Evolutionary conservation across 2,797 vertebrate species (phyloP).

Genomic region (Cheirogaleus major): DNA sequence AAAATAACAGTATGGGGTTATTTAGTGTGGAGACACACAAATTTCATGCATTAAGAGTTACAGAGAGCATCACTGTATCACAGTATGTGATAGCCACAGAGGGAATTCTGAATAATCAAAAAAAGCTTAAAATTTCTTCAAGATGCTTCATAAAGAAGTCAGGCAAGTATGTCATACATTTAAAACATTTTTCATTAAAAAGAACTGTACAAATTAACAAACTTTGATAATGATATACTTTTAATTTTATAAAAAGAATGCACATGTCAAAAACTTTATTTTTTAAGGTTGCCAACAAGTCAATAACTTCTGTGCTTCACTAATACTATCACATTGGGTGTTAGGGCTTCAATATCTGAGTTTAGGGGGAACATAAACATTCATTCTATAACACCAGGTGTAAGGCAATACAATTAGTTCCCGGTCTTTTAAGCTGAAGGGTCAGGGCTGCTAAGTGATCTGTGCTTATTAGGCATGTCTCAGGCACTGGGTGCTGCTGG

Average conservation of each 20-base stretch:
- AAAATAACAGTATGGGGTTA: not conserved
- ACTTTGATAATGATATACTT: not conserved
- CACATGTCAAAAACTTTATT: not conserved
- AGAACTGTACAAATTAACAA: not conserved
- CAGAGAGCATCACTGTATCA: not conserved
- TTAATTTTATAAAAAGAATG: not conserved
- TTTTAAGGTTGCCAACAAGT: not conserved
- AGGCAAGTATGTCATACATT: not conserved
- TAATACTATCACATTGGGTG: not conserved
- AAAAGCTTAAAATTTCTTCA: not conserved
- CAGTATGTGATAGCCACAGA: not conserved
- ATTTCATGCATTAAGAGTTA: not conserved
- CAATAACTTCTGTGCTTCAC: not conserved
- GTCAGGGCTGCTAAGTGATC: not conserved
- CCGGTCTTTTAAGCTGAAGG: not conserved
- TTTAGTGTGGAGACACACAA: not conserved
- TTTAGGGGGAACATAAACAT: not conserved
- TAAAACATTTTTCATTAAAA: not conserved
- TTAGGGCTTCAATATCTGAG: not conserved
- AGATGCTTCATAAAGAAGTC: not conserved
- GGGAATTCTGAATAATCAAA: not conserved
- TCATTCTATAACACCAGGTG: not conserved
- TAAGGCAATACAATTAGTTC: not conserved
- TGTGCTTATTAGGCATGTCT: not conserved
- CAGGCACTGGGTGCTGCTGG: not conserved